These are phyloP conservation scores for Furcula furcula DNA, from an alignment of 2,888 invertebrate species.

Conservation along the genomic window DNA sequence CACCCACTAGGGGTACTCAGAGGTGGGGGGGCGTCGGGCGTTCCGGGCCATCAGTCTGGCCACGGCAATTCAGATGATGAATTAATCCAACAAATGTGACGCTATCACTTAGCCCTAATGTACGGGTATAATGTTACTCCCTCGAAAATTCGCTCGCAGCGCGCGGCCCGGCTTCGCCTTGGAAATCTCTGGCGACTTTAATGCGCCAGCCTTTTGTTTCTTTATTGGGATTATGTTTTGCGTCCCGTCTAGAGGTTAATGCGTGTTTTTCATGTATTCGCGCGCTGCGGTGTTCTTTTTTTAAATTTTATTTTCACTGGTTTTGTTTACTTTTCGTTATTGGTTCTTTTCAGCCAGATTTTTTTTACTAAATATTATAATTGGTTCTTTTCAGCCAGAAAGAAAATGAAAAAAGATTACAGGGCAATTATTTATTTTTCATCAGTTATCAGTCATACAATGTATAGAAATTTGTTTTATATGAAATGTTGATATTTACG, in stretches of 20 bases:
- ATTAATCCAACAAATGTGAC: slow-evolving; percentile 82
- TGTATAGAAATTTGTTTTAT: too few relatives aligned
- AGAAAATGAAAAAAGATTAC: too few relatives aligned
- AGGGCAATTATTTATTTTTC: too few relatives aligned
- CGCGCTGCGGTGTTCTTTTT: slow-evolving; percentile 6
- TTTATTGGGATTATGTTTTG: slow-evolving; percentile 41
- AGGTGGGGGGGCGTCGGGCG: slow-evolving; percentile 41
- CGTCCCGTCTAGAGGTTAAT: slow-evolving; percentile 34
- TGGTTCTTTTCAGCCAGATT: too few relatives aligned
- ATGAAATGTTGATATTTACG: too few relatives aligned
- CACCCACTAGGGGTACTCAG: slow-evolving; percentile 31
- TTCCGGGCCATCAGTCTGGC: slow-evolving; percentile 80
- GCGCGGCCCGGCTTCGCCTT: slow-evolving; percentile 48
- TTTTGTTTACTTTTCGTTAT: background rate
- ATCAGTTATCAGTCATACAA: too few relatives aligned
- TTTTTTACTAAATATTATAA: too few relatives aligned
- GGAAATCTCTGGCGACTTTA: slow-evolving; percentile 50
- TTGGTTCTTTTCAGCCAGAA: too few relatives aligned
- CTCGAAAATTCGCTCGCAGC: slow-evolving; percentile 55
- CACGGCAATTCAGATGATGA: slow-evolving; percentile 82
- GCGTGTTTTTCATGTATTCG: slow-evolving; percentile 37
- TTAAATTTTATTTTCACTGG: background rate
- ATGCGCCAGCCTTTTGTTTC: slow-evolving; percentile 55
- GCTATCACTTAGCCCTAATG: slow-evolving; percentile 82
- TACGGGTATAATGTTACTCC: slow-evolving; percentile 80